A percentile compares a stretch with the other conserved stretches of the same genome.
These are phyloP conservation scores for Anthrax anthrax DNA, from an alignment of 2,888 invertebrate genomes.

Conservation along the genomic window DNA sequence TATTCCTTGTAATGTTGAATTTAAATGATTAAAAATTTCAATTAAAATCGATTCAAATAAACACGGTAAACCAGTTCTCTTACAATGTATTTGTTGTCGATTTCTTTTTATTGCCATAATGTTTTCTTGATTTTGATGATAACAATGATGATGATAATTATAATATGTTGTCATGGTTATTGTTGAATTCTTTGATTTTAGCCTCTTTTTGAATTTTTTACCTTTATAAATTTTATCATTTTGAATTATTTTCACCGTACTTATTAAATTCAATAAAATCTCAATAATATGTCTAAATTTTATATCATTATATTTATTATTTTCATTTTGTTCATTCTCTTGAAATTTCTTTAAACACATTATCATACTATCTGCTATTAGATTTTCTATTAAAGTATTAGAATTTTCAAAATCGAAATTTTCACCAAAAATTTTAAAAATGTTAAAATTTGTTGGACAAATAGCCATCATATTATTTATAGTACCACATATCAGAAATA, in stretches of 20 bases:
- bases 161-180: conserved; percentile 7
- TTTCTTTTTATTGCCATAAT: neutral
- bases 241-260: neutral
- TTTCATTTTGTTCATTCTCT: neutral
- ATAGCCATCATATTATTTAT: neutral
- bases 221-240: neutral
- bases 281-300: neutral
- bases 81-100: conserved; percentile 9
- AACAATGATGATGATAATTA: neutral
- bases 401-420: no score
- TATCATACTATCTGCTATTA: neutral
- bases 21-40: conserved; percentile 19
- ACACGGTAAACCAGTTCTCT: conserved; percentile 20
- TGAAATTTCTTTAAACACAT: neutral
- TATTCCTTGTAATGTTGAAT: conserved; percentile 20
- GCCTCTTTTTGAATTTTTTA: neutral
- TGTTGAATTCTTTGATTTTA: conserved; percentile 10
- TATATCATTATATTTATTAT: neutral
- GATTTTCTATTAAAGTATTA: no score
- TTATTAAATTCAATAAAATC: neutral
- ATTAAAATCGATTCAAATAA: conserved; percentile 27
- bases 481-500: neutral
- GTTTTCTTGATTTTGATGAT: neutral
- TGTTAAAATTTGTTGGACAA: no score
- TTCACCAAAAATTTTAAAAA: no score